Conservation (phyloP, 2,888 invertebrate genomes). For the Eristalis intricaria region DNA sequence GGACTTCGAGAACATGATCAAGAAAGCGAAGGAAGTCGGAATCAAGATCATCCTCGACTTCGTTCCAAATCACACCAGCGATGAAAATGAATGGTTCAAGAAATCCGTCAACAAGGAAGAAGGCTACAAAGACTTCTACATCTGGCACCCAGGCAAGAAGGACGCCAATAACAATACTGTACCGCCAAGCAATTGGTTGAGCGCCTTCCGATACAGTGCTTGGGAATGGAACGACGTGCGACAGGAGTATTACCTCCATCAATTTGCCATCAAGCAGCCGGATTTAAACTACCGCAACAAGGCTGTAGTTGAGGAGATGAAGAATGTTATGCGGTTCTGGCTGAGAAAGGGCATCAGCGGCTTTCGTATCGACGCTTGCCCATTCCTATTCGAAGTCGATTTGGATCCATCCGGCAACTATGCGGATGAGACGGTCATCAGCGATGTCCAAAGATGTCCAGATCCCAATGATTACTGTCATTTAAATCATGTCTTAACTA, state of each 20-base stretch:
- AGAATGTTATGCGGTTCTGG: constrained; percentile 86
- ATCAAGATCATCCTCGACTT: constrained; percentile 82
- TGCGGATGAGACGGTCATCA: constrained; percentile 81
- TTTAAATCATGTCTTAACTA: constrained; percentile 85
- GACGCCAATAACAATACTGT: constrained; percentile 76
- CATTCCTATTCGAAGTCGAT: constrained; percentile 80
- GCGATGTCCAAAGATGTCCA: constrained; percentile 77
- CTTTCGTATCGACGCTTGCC: constrained; percentile 83
- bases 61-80: constrained; percentile 85
- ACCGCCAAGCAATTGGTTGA: constrained; percentile 83
- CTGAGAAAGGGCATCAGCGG: constrained; percentile 84
- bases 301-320: constrained; percentile 82
- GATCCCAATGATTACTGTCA: constrained; percentile 83
- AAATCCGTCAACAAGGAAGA: constrained; percentile 85
- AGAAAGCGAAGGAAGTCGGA: constrained; percentile 82
- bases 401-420: constrained; percentile 53
- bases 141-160: constrained; percentile 85
- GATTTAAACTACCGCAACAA: constrained; percentile 85
- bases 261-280: constrained; percentile 84
- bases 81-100: constrained; percentile 91
- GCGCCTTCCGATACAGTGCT: constrained; percentile 83
- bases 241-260: constrained; percentile 85
- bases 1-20: constrained; percentile 86
- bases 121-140: constrained; percentile 87
- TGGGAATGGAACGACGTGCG: constrained; percentile 85